Evolutionary conservation across 1,140 invertebrate species (phyloP).

Genomic region (Myzus persicae): DNA sequence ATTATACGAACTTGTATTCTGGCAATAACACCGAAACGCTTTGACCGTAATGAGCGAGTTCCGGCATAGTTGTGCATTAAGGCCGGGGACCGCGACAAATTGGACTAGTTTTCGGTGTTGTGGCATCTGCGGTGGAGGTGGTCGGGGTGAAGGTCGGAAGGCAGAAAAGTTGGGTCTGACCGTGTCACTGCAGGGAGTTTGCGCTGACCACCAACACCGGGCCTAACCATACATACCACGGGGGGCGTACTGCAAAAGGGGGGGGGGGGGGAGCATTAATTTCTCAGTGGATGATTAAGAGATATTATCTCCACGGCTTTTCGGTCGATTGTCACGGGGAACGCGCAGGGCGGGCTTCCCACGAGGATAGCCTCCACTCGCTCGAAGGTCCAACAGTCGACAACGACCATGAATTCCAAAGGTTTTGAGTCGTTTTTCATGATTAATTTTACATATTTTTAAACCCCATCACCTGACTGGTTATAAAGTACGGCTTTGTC

Average conservation of each 20-base stretch:
- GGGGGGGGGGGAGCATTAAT: not conserved
- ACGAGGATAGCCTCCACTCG: not conserved
- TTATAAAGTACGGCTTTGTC: not conserved
- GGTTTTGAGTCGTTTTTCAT: not conserved
- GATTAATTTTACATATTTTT: not conserved
- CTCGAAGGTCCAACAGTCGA: not conserved
- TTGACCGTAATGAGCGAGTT: conserved; percentile 19
- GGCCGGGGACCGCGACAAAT: conserved; percentile 15
- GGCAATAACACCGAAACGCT: conserved; percentile 27
- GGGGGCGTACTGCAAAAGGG: too few relatives aligned
- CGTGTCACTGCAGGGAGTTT: not conserved
- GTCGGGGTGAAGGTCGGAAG: not conserved
- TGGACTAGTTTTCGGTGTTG: conserved; percentile 16
- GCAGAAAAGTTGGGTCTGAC: not conserved
- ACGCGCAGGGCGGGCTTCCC: not conserved
- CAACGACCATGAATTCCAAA: not conserved
- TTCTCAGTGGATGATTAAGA: conserved; percentile 4
- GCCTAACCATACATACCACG: not conserved
- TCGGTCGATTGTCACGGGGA: not conserved
- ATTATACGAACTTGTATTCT: conserved; percentile 27
- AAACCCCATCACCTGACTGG: too few relatives aligned
- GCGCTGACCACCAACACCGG: not conserved
- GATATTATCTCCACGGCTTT: conserved; percentile 9
- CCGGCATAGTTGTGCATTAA: conserved; percentile 24
- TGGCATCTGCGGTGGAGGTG: not conserved